Evolutionary conservation across 1,140 invertebrate genomes (phyloP).

Genomic region (Diachasma alloeum): DNA sequence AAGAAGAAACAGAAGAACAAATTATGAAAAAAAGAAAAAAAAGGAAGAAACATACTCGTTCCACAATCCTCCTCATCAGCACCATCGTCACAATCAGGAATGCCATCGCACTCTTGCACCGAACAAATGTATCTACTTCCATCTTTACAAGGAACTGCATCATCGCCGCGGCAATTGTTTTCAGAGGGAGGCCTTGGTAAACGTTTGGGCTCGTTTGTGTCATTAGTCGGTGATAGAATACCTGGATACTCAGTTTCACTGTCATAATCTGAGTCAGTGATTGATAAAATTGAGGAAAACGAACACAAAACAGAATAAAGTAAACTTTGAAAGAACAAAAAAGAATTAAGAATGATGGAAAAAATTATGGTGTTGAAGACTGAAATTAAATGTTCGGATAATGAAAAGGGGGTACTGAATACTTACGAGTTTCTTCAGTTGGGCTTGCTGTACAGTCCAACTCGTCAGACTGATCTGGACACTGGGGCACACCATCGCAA

Average conservation of each 20-base stretch:
- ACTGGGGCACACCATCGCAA: slow-evolving; percentile 64
- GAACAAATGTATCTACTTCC: slow-evolving; percentile 58
- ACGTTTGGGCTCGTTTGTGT: neutral
- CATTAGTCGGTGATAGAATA: neutral
- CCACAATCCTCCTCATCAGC: slow-evolving; percentile 20
- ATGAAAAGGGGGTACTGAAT: too few relatives aligned
- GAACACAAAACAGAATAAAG: neutral
- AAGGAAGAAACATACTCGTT: slow-evolving; percentile 17
- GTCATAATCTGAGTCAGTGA: neutral
- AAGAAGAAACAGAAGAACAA: neutral
- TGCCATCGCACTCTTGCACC: slow-evolving; percentile 63
- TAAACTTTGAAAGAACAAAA: neutral
- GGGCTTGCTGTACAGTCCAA: slow-evolving; percentile 43
- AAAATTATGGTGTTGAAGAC: too few relatives aligned
- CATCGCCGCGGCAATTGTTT: slow-evolving; percentile 61
- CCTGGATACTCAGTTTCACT: neutral
- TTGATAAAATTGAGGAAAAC: neutral
- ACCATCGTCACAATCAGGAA: slow-evolving; percentile 59
- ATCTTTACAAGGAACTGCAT: slow-evolving; percentile 57
- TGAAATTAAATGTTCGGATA: too few relatives aligned
- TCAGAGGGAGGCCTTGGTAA: neutral
- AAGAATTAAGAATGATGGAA: neutral
- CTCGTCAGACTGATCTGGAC: slow-evolving; percentile 67
- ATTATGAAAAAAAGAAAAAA: neutral
- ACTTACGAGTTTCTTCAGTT: neutral